A percentile compares a stretch with the other conserved stretches of the same genome.
Evolutionary conservation across 1,140 invertebrate species (phyloP).

Genomic region (Drosophila takahashii): DNA sequence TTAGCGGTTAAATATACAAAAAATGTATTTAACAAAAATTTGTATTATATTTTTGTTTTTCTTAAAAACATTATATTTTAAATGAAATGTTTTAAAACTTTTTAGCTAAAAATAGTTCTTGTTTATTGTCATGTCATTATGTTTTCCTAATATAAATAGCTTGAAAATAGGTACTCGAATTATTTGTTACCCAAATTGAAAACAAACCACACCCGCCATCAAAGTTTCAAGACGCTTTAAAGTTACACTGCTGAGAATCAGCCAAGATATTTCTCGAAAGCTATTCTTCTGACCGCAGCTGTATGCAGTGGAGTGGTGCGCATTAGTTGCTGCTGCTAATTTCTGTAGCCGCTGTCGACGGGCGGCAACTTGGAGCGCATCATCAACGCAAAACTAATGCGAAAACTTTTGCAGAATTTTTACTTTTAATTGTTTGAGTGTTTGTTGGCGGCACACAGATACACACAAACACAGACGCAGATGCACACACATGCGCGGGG

Average conservation of each 20-base stretch:
- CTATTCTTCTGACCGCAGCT: constrained; percentile 26
- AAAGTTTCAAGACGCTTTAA: not conserved
- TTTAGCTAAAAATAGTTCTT: no score
- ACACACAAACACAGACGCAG: constrained; percentile 14
- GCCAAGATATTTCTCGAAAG: not conserved
- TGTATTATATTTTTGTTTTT: no score
- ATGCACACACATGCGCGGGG: not conserved
- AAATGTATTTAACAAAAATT: no score
- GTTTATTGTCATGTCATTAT: no score
- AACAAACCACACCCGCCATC: no score
- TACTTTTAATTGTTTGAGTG: constrained; percentile 81
- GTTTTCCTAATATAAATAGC: no score
- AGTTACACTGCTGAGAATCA: not conserved
- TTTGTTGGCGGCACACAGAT: constrained; percentile 55
- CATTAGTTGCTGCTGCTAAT: constrained; percentile 71
- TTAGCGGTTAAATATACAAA: no score
- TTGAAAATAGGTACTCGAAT: no score
- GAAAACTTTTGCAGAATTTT: constrained; percentile 77
- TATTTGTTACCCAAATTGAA: no score
- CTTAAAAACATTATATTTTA: no score
- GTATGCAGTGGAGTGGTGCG: constrained; percentile 34
- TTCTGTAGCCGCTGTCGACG: constrained; percentile 49
- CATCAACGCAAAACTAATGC: constrained; percentile 79
- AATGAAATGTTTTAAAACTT: no score
- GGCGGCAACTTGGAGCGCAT: constrained; percentile 63